These are phyloP conservation scores for Beroe ovata DNA, from an alignment of 37 sponge, comb jelly and placozoan species.

Conservation along the genomic window DNA sequence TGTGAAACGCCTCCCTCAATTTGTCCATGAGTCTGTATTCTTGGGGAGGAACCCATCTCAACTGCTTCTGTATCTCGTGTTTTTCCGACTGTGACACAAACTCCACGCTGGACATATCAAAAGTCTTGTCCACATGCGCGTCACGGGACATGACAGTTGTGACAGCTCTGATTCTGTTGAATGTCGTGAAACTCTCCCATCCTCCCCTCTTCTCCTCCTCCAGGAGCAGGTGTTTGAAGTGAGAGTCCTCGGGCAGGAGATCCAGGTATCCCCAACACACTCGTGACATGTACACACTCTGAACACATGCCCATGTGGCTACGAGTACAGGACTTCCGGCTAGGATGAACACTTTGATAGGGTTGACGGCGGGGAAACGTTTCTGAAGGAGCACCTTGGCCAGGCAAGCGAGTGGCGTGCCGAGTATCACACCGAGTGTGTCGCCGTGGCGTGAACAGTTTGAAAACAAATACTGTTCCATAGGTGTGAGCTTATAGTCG, in stretches of 20 bases:
- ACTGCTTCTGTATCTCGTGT: slow-evolving; percentile 38
- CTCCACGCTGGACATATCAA: slow-evolving; percentile 10
- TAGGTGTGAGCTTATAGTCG: neutral
- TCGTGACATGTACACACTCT: neutral
- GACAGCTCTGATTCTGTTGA: neutral
- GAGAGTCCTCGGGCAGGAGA: neutral
- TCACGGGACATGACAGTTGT: neutral
- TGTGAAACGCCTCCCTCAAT: neutral
- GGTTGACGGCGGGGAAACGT: neutral
- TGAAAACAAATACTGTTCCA: neutral
- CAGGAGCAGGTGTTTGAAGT: neutral
- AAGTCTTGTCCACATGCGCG: neutral
- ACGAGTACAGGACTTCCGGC: neutral
- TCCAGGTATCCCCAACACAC: slow-evolving; percentile 9
- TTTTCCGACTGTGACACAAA: neutral
- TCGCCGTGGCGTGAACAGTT: slow-evolving; percentile 50
- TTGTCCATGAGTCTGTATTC: slow-evolving; percentile 26
- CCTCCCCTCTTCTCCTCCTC: neutral
- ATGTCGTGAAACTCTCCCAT: neutral
- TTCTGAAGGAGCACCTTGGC: neutral
- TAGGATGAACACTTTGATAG: neutral
- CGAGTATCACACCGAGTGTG: slow-evolving; percentile 28
- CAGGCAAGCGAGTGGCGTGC: neutral
- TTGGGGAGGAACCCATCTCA: slow-evolving; percentile 14
- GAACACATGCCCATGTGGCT: neutral